Base-by-base conservation (phyloP, 2,113 vertebrate genomes). In the Myanophis thanlyinensis region DNA sequence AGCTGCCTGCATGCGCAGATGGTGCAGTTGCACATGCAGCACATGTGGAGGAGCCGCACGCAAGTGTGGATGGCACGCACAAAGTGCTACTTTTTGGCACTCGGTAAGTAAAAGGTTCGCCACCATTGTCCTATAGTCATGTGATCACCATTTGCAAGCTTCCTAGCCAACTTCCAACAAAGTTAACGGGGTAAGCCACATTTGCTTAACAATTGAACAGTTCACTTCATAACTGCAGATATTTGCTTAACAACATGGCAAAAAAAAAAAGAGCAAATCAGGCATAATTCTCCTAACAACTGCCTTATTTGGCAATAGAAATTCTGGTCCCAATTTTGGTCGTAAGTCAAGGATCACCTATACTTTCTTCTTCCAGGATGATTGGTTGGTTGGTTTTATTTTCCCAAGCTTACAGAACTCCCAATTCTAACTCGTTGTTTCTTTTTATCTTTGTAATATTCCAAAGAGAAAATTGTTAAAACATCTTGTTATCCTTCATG, bases 401-500 rank as follows among this genome's bases (percentile, higher is more conserved):
- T 73, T 40, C 13, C 67, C 15, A 20, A 18, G n/a, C 4, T 73
- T 20, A 90, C 9, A 22, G 47, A 49, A 25, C 35, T 84, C 22
- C 20, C 40, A 54, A 46, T 27, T 20, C 48, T 30, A 89, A 67
- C 1, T 47, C 25, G 20, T 11, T 30, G 0, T 67, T 13, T 13
- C 12, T 56, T 48, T 8, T 62, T n/a, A 47, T 11, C 22, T 56
- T 89, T 89, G 53, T 12, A 40, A 9, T 89, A 47, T 49, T 67
- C 27, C 15, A 48, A 35, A 90, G 22, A 90, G 46, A 48, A 25
- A 80, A 49, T 44, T 46, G 44, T 67, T 22, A n/a, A n/a, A n/a
- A n/a, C 44, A 51, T 30, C 30, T 85, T 85, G 5, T 85, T 92
- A 93, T 90, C 89, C 89, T 94, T 84, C 85, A 86, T 85, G 22